These are phyloP conservation scores for Siniperca knerii DNA, from an alignment of 2,113 vertebrate species.

Conservation along the genomic window DNA sequence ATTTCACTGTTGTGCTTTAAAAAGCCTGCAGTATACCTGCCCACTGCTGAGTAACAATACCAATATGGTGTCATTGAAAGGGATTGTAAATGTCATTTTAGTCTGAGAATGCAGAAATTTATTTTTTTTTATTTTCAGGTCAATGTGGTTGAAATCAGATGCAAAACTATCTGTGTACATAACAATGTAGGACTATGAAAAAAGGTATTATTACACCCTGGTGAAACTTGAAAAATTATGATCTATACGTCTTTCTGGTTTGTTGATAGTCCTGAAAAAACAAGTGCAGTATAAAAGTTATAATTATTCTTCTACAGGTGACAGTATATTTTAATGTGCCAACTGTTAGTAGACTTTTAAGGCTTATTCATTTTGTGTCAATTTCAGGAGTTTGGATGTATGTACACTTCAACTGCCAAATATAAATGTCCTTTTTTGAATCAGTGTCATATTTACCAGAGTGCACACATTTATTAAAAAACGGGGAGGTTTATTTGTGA, in stretches of 20 bases:
- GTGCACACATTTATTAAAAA: conserved; percentile 48
- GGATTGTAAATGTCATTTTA: conserved; percentile 76
- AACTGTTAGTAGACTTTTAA: conserved; percentile 37
- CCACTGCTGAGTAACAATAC: conserved; percentile 52
- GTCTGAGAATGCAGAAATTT: conserved; percentile 58
- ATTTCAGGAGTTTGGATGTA: conserved; percentile 68
- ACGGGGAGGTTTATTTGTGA: conserved; percentile 78
- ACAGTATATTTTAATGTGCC: conserved; percentile 55
- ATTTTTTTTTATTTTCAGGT: conserved; percentile 60
- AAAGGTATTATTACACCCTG: conserved; percentile 74
- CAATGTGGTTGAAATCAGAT: conserved; percentile 69
- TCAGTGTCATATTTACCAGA: conserved; percentile 44
- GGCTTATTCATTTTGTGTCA: conserved; percentile 52
- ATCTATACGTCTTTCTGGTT: conserved; percentile 58
- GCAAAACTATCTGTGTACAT: conserved; percentile 67
- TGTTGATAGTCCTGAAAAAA: conserved; percentile 56
- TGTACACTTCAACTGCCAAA: conserved; percentile 70
- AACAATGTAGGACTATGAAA: conserved; percentile 59
- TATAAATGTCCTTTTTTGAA: conserved; percentile 67
- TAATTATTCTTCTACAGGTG: conserved; percentile 50
- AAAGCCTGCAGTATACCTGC: conserved; percentile 48
- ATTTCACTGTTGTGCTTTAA: conserved; percentile 58
- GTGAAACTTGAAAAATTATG: conserved; percentile 79
- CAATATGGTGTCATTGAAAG: conserved; percentile 74
- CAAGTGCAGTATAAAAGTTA: conserved; percentile 43